Evolutionary conservation across 1,140 invertebrate species (phyloP).

Genomic region (Drosophila repleta): DNA sequence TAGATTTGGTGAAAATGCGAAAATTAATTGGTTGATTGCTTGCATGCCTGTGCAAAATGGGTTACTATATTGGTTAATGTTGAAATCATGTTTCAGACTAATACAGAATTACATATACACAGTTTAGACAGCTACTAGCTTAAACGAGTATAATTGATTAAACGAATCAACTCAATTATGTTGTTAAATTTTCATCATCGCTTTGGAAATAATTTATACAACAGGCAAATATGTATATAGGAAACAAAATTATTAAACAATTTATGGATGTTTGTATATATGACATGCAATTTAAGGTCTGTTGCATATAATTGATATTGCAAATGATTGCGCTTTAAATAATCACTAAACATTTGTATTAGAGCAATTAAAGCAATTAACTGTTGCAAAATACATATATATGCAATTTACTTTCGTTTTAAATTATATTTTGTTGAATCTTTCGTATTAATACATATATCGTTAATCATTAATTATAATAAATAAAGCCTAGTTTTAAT

Average conservation of each 20-base stretch:
- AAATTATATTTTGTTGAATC: slow-evolving; percentile 31
- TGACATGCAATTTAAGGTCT: slow-evolving; percentile 25
- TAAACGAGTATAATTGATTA: slow-evolving; percentile 51
- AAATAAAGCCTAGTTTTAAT: slow-evolving; percentile 81
- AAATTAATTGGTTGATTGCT: slow-evolving; percentile 48
- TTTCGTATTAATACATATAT: slow-evolving; percentile 38
- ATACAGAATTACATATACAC: slow-evolving; percentile 71
- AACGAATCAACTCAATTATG: slow-evolving; percentile 33
- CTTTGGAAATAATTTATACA: slow-evolving; percentile 53
- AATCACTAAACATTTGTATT: slow-evolving; percentile 44
- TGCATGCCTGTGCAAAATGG: neutral
- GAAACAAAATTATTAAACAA: slow-evolving; percentile 38
- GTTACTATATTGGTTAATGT: slow-evolving; percentile 27
- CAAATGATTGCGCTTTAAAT: slow-evolving; percentile 42
- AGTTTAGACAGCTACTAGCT: slow-evolving; percentile 49
- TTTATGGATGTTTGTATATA: slow-evolving; percentile 13
- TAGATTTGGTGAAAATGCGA: slow-evolving; percentile 80
- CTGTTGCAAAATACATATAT: slow-evolving; percentile 36
- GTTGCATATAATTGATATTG: slow-evolving; percentile 40
- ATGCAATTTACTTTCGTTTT: slow-evolving; percentile 40
- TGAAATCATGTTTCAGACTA: slow-evolving; percentile 60
- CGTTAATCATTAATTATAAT: slow-evolving; percentile 74
- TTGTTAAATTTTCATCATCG: slow-evolving; percentile 26
- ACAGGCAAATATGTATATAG: slow-evolving; percentile 38
- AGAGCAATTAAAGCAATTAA: slow-evolving; percentile 52